phyloP scores from a whole-genome alignment of 2,797 vertebrate genomes.

The Sebastes ruberrimus region DNA sequence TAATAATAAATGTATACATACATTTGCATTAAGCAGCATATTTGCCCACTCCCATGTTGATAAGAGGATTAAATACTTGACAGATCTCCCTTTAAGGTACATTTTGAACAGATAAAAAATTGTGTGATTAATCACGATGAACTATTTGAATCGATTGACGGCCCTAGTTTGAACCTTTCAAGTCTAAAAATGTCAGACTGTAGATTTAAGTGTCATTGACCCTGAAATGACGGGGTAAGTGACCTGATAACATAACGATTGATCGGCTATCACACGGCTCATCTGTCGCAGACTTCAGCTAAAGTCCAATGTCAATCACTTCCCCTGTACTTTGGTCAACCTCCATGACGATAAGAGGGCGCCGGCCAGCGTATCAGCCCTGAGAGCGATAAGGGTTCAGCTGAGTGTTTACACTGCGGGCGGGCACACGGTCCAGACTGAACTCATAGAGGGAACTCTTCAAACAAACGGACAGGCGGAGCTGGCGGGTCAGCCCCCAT shows the following conservation, averaged over 20 bases:
- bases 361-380: slow-evolving; percentile 53
- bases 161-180: not conserved
- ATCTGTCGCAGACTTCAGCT: slow-evolving; percentile 37
- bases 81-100: no score
- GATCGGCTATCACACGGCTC: slow-evolving; percentile 21
- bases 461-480: slow-evolving; percentile 55
- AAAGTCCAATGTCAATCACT: slow-evolving; percentile 67
- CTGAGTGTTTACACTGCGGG: slow-evolving; percentile 70
- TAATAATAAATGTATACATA: accelerated
- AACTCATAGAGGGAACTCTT: slow-evolving; percentile 44
- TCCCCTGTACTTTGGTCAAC: slow-evolving; percentile 75
- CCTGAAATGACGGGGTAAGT: slow-evolving; percentile 5
- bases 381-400: slow-evolving; percentile 60
- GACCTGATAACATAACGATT: slow-evolving; percentile 34
- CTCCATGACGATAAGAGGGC: slow-evolving; percentile 62
- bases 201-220: slow-evolving; percentile 20
- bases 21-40: no score
- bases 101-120: no score
- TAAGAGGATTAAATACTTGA: no score
- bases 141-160: no score
- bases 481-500: slow-evolving; percentile 49
- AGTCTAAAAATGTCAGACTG: slow-evolving; percentile 21
- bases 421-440: slow-evolving; percentile 44
- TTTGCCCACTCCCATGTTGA: no score
- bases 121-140: no score